Percentiles rank a stretch among this genome's conserved stretches.
Evolutionary conservation across 2,888 invertebrate genomes (phyloP).

Genomic region (Leptothorax acervorum): DNA sequence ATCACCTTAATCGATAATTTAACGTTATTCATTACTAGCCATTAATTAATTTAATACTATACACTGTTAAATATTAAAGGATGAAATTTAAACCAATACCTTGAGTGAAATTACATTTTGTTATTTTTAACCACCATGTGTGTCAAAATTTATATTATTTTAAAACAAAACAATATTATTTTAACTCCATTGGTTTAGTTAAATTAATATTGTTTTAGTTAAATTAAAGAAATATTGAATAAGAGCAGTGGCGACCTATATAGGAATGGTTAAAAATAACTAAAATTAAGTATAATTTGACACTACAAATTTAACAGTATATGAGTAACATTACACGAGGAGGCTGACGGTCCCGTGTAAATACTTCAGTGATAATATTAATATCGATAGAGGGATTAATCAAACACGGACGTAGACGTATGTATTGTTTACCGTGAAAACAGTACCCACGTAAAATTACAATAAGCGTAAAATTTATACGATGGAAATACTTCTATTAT

Average conservation of each 20-base stretch:
- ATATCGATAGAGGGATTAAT: conserved; percentile 9
- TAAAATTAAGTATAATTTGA: no score
- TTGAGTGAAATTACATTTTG: no score
- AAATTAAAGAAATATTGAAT: no score
- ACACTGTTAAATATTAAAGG: no score
- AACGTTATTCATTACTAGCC: conserved; percentile 16
- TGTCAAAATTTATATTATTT: no score
- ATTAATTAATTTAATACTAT: neutral
- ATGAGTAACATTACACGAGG: neutral
- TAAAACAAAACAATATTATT: no score
- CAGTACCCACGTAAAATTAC: neutral
- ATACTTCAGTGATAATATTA: neutral
- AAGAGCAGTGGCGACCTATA: no score
- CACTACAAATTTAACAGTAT: neutral
- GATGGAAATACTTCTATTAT: neutral
- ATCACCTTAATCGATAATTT: neutral
- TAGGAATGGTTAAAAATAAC: no score
- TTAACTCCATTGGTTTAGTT: no score
- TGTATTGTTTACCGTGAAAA: neutral
- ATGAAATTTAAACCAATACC: no score
- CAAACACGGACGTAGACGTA: conserved; percentile 6
- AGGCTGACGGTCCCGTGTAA: neutral
- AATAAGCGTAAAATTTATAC: conserved; percentile 6
- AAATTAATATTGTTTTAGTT: no score
- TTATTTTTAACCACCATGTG: no score